phyloP scores from a whole-genome alignment of 2,797 vertebrate species.

The Cyprinella venusta region DNA sequence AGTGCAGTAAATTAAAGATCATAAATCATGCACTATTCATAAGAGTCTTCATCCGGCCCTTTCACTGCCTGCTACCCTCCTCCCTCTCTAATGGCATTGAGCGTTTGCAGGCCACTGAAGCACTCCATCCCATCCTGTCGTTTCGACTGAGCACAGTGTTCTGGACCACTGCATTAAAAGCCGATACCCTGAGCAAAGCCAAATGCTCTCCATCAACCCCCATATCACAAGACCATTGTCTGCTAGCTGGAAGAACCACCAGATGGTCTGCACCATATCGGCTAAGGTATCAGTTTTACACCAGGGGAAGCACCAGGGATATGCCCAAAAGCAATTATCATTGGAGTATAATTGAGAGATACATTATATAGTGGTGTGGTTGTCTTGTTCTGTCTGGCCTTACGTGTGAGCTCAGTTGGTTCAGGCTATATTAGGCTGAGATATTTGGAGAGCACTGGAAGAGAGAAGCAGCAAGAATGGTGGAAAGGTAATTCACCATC shows the following conservation, averaged over 20 bases:
- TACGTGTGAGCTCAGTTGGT: slow-evolving; percentile 24
- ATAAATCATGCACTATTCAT: slow-evolving; percentile 66
- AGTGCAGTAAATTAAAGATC: slow-evolving; percentile 67
- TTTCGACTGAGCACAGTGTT: slow-evolving; percentile 60
- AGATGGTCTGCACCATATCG: slow-evolving; percentile 67
- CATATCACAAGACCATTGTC: slow-evolving; percentile 61
- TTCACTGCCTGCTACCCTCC: slow-evolving; percentile 23
- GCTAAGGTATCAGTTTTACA: slow-evolving; percentile 63
- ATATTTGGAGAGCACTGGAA: slow-evolving; percentile 19
- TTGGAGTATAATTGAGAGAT: slow-evolving; percentile 59
- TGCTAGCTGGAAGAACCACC: slow-evolving; percentile 53
- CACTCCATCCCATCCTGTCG: slow-evolving; percentile 40
- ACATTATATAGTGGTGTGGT: slow-evolving; percentile 52
- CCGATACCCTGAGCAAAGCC: slow-evolving; percentile 61
- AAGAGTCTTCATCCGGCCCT: slow-evolving; percentile 49
- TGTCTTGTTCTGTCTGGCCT: slow-evolving; percentile 45
- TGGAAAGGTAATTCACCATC: slow-evolving; percentile 48
- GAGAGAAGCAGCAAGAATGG: slow-evolving; percentile 25
- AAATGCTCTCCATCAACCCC: slow-evolving; percentile 59
- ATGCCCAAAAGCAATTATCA: slow-evolving; percentile 62
- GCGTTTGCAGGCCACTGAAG: slow-evolving; percentile 41
- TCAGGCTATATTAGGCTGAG: background rate
- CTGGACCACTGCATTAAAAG: slow-evolving; percentile 64
- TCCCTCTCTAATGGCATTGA: slow-evolving; percentile 56
- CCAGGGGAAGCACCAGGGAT: slow-evolving; percentile 55